Evolutionary conservation across 2,888 invertebrate genomes (phyloP).

Genomic region (Pterostichus niger): DNA sequence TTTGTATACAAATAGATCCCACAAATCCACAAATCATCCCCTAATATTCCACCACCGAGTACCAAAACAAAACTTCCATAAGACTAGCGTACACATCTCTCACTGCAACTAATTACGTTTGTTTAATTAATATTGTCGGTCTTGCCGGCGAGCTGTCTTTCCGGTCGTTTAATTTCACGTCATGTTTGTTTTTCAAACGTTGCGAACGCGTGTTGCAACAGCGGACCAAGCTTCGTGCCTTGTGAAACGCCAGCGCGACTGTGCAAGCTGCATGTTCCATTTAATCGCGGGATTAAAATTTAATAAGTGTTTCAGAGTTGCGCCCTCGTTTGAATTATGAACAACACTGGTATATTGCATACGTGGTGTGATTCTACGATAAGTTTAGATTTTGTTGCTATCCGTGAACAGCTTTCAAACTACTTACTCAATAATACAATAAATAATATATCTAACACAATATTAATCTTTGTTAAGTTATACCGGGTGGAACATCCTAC

Average conservation of each 20-base stretch:
- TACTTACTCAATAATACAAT: too few species aligned
- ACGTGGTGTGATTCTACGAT: neutral
- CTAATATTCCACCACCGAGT: neutral
- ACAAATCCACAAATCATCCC: neutral
- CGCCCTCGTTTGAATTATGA: too few species aligned
- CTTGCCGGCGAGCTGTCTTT: constrained; percentile 39
- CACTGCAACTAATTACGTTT: constrained; percentile 50
- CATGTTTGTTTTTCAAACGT: constrained; percentile 47
- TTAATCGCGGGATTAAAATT: constrained; percentile 55
- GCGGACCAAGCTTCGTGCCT: neutral
- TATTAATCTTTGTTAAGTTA: too few species aligned
- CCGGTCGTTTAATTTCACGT: constrained; percentile 50
- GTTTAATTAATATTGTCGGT: constrained; percentile 56
- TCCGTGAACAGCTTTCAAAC: neutral
- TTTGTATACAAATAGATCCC: neutral
- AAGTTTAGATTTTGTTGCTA: neutral
- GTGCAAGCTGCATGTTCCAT: constrained; percentile 10
- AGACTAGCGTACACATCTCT: constrained; percentile 4
- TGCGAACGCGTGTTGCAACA: constrained; percentile 4
- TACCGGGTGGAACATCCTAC: too few species aligned
- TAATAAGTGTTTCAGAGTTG: constrained; percentile 55
- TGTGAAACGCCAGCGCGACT: neutral
- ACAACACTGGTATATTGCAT: neutral
- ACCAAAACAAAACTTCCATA: constrained; percentile 9
- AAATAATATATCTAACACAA: too few species aligned